A percentile compares a stretch with the other conserved stretches of the same genome.
phyloP scores from a whole-genome alignment of 1,140 invertebrate species.

The Liolophura sinensis region DNA sequence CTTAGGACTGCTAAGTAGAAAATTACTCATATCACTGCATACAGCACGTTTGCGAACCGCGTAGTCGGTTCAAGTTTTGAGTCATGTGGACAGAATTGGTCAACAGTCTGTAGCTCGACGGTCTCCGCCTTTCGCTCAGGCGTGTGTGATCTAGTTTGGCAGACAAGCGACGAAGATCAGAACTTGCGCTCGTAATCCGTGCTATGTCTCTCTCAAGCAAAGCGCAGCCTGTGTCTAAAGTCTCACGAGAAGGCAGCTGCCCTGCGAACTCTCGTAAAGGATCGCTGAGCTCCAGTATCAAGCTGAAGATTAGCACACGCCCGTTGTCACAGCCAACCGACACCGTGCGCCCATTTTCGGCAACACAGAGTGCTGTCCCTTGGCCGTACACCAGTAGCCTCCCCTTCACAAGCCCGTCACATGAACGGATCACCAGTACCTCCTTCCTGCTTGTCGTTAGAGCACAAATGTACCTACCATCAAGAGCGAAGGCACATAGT shows the following conservation, averaged over 20 bases:
- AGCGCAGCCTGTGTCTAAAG: constrained; percentile 1
- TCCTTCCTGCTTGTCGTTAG: constrained; percentile 24
- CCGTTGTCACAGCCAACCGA: constrained; percentile 48
- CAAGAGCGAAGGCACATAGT: constrained; percentile 21
- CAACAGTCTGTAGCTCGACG: constrained; percentile 25
- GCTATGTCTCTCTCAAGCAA: constrained; percentile 21
- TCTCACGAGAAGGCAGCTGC: constrained; percentile 33
- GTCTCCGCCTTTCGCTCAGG: constrained; percentile 18
- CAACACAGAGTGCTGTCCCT: constrained; percentile 36
- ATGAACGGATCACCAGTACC: constrained; percentile 28
- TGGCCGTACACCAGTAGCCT: constrained; percentile 41
- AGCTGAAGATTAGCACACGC: constrained; percentile 38
- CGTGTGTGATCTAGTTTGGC: constrained; percentile 13
- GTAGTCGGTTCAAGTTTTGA: constrained; percentile 11
- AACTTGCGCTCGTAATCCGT: constrained; percentile 19
- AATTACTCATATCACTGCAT: constrained; percentile 12
- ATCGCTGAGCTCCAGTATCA: constrained; percentile 42
- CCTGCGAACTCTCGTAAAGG: constrained; percentile 40
- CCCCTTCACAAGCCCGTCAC: constrained; percentile 15
- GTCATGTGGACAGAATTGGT: constrained; percentile 23
- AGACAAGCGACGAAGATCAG: constrained; percentile 29
- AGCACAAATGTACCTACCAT: constrained; percentile 39
- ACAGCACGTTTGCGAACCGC: constrained; percentile 17
- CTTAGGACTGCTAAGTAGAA: too few species aligned
- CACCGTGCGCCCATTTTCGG: constrained; percentile 50